A percentile compares a stretch with the other conserved stretches of the same genome.
Conservation (phyloP, 2,113 vertebrate genomes). For the Dromas ardeola region DNA sequence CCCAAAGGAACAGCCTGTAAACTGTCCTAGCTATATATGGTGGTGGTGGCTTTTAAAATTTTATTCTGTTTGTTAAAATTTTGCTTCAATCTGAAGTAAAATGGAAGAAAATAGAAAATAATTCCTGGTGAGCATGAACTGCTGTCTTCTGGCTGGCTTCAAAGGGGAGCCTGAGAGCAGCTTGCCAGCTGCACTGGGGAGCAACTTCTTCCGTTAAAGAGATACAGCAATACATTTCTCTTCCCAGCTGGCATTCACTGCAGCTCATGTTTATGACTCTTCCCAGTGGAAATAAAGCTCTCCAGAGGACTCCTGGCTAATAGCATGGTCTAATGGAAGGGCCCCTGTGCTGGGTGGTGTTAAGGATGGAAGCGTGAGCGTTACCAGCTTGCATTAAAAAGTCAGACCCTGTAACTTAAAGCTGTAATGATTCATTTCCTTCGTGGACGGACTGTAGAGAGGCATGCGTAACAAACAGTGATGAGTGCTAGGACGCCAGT, state of each 20-base stretch:
- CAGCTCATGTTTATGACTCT: background rate
- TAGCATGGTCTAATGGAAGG: slow-evolving; percentile 2
- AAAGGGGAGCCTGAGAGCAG: background rate
- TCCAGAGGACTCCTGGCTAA: slow-evolving; percentile 5
- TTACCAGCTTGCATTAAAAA: background rate
- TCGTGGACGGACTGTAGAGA: background rate
- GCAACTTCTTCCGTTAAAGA: background rate
- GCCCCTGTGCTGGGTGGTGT: background rate
- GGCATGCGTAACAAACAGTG: background rate
- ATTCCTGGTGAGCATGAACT: background rate
- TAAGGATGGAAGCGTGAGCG: background rate
- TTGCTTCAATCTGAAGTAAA: background rate
- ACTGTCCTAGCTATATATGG: background rate
- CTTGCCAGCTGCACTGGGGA: background rate
- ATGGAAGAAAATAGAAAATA: background rate
- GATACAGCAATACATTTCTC: background rate
- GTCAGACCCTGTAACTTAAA: slow-evolving; percentile 14
- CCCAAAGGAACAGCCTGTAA: background rate
- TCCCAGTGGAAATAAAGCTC: background rate
- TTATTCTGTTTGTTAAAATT: background rate
- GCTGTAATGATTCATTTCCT: slow-evolving; percentile 40
- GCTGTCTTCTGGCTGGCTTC: background rate
- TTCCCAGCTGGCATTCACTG: background rate
- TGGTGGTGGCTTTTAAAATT: background rate
- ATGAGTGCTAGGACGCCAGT: background rate